Evolutionary conservation across 30 jellyfish, hydroid and myxozoan species (phyloP), one percentile per base, ranked within the genome.

Genomic region (Cassiopea andromeda): DNA sequence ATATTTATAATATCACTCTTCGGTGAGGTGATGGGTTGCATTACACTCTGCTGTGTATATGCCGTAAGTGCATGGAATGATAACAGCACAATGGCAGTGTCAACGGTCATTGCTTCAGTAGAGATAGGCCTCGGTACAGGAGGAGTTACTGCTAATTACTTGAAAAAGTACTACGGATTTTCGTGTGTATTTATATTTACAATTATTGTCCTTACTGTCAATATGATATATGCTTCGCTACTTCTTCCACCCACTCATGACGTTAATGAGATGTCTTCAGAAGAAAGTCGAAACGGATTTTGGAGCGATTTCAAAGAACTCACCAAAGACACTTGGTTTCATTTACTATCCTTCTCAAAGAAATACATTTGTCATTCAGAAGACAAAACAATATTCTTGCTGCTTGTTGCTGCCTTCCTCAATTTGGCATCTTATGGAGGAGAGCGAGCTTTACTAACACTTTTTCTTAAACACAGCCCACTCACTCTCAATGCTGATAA

Each of bases 381-480:
- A 57, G 58, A 49, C 44, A 73, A 61, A n/a, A 43, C 9, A 16
- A 78, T 85, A 1, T 1, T 44, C 58, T 71, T 80, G 48, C 48
- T 89, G 64, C 81, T 89, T 4, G 75, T 73, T 2, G 80, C 87
- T 17, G 96, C 87, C 1, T 71, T 80, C 49, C 61, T 89, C 46
- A 60, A 75, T 2, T 69, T 66, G 27, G 46, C 85, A 18, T 81
- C 96, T 2, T 50, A 69, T 14, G 69, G 73, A 48, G 96, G 96
- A 8, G 96, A 89, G 72, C 45, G 67, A 46, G 87, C 57, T 9
- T 27, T 89, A 1, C 19, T 80, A 17, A 49, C 66, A 1, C 64
- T 89, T 9, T 89, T 78, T 50, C 74, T 73, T 7, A 89, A 89
- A 50, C 96, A 80, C 77, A 59, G 85, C 13, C 96, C 96, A 57